Evolutionary conservation across 37 sponge, comb jelly and placozoan species (phyloP), one percentile per base, ranked within the genome.

Genomic region (Spongilla lacustris): DNA sequence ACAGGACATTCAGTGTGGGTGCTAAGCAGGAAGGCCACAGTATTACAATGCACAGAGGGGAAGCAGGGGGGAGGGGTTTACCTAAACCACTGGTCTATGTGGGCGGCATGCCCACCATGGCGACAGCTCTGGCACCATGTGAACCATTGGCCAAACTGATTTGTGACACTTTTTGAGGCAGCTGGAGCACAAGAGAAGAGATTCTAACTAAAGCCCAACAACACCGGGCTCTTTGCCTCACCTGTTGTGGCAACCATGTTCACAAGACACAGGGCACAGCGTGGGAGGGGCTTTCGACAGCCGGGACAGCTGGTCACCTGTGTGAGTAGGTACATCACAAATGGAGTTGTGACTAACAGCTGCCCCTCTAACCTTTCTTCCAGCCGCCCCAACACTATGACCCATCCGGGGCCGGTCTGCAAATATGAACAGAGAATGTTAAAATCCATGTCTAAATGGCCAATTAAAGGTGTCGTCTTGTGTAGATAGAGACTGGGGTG

Each of bases 61-160:
- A 12, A 81, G 38, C 36, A 14, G 25, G 28, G 17, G 46, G 36
- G 32, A 5, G 9, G 28, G 23, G 83, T 78, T 84, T 50, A 96
- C 96, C 88, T 79, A 85, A 94, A 96, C 96, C 96, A 96, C 66
- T 91, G 82, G 27, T 73, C 89, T 12, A 96, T 91, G 78, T 96
- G 96, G 31, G 66, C 19, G 10, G 96, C 87, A 74, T 96, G 96
- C 22, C 96, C 96, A 68, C 96, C 96, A 77, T 96, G 96, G 0
- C 92, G 88, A 70, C 96, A 96, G 36, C 69, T 91, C 83, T 96
- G 96, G 68, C 96, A 96, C 96, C 96, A 96, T 0, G 96, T 91
- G 85, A 96, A 94, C 96, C 96, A 96, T 48, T 85, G 84, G 21
- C 85, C 89, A 74, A 96, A 95, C 74, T 81, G 73, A 36, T 69